Evolutionary conservation across 2,888 invertebrate species (phyloP).

Genomic region (Oscheius sp.): DNA sequence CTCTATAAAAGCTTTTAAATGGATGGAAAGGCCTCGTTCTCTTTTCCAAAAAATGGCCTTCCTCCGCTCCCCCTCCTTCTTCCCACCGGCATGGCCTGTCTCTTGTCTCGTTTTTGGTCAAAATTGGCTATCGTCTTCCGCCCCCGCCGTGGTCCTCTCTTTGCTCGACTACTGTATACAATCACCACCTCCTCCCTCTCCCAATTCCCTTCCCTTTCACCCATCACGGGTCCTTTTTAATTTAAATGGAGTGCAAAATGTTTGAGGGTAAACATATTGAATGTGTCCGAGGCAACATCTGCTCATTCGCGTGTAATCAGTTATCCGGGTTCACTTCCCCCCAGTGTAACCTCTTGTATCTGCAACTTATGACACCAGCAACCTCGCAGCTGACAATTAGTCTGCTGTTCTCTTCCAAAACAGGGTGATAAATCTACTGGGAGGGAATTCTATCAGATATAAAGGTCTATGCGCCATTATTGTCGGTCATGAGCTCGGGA

Average conservation of each 20-base stretch:
- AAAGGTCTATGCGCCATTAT: too few species aligned
- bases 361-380: too few species aligned
- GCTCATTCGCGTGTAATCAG: slow-evolving; percentile 4
- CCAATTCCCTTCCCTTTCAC: not conserved
- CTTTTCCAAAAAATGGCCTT: not conserved
- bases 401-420: too few species aligned
- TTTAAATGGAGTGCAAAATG: slow-evolving; percentile 10
- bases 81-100: not conserved
- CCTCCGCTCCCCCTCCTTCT: not conserved
- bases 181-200: not conserved
- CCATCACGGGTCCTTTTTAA: not conserved
- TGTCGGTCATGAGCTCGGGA: too few species aligned
- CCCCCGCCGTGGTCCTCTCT: slow-evolving; percentile 13
- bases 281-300: not conserved
- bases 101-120: slow-evolving; percentile 17
- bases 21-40: not conserved
- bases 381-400: too few species aligned
- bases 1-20: too few species aligned
- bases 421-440: too few species aligned
- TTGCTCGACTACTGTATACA: slow-evolving; percentile 22
- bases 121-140: slow-evolving; percentile 26
- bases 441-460: too few species aligned
- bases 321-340: not conserved
- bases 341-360: too few species aligned
- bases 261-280: slow-evolving; percentile 4